Conservation (phyloP, 2,113 vertebrate genomes). For the Lampris incognitus region DNA sequence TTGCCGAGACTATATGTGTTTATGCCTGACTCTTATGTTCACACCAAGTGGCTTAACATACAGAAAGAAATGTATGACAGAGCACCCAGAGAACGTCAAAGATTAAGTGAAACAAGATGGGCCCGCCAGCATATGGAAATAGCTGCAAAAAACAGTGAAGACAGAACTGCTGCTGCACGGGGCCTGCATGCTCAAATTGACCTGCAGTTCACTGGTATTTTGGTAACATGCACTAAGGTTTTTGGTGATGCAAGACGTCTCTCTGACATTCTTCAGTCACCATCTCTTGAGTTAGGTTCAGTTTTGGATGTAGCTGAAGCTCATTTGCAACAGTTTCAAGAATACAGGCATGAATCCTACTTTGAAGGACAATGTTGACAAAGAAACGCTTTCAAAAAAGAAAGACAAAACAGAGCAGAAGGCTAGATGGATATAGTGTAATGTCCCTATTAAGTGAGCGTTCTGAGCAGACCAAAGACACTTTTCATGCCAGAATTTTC, state of each 20-base stretch:
- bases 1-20: conserved; percentile 26
- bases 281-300: conserved; percentile 3
- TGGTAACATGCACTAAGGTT: neutral
- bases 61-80: neutral
- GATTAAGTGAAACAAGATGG: conserved; percentile 37
- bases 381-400: conserved; percentile 7
- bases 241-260: conserved; percentile 16
- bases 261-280: conserved; percentile 27
- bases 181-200: conserved; percentile 1
- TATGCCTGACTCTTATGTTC: conserved; percentile 39
- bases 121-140: conserved; percentile 9
- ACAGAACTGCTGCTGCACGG: neutral
- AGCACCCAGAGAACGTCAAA: conserved; percentile 3
- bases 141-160: neutral
- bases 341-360: conserved; percentile 30
- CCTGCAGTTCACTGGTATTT: conserved; percentile 2
- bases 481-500: conserved; percentile 3
- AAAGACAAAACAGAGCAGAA: neutral
- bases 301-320: conserved; percentile 9
- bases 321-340: conserved; percentile 12
- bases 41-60: conserved; percentile 35
- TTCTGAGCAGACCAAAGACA: neutral
- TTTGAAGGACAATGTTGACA: conserved; percentile 13
- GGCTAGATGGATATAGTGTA: no score
- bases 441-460: neutral